These are phyloP conservation scores for Drosophila nasuta DNA, from an alignment of 1,140 invertebrate genomes.

Conservation along the genomic window DNA sequence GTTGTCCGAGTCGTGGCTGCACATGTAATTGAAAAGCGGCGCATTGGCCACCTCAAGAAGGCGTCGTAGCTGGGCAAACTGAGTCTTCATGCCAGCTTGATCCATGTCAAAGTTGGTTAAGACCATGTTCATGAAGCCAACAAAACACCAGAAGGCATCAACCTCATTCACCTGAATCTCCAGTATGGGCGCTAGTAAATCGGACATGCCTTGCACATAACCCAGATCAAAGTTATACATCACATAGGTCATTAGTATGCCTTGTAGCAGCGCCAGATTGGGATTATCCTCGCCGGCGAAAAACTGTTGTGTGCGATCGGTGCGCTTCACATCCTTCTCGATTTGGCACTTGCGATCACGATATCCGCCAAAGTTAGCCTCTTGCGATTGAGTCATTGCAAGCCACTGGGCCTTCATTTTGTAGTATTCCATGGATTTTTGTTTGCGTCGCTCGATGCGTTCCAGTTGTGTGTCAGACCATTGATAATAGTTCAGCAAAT, in stretches of 20 bases:
- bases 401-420: slow-evolving; percentile 99
- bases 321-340: slow-evolving; percentile 99
- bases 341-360: slow-evolving; percentile 97
- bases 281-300: slow-evolving; percentile 96
- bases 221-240: slow-evolving; percentile 99
- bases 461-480: slow-evolving; percentile 93
- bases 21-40: slow-evolving; percentile 93
- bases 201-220: slow-evolving; percentile 98
- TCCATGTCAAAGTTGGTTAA: slow-evolving; percentile 99
- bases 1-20: slow-evolving; percentile 96
- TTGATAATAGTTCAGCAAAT: slow-evolving; percentile 94
- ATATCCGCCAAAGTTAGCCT: slow-evolving; percentile 94
- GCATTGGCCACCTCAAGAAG: slow-evolving; percentile 93
- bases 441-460: slow-evolving; percentile 89
- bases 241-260: slow-evolving; percentile 99
- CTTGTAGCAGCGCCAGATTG: slow-evolving; percentile 93
- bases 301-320: slow-evolving; percentile 96
- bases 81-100: slow-evolving; percentile 98
- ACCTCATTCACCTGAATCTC: slow-evolving; percentile 88
- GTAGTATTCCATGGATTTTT: slow-evolving; percentile 95
- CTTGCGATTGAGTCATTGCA: slow-evolving; percentile 94
- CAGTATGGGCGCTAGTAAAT: slow-evolving; percentile 96
- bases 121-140: slow-evolving; percentile 98
- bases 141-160: slow-evolving; percentile 99
- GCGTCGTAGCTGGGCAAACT: slow-evolving; percentile 93